phyloP scores from a whole-genome alignment of 1,140 invertebrate genomes.

The Reticulitermes speratus region DNA sequence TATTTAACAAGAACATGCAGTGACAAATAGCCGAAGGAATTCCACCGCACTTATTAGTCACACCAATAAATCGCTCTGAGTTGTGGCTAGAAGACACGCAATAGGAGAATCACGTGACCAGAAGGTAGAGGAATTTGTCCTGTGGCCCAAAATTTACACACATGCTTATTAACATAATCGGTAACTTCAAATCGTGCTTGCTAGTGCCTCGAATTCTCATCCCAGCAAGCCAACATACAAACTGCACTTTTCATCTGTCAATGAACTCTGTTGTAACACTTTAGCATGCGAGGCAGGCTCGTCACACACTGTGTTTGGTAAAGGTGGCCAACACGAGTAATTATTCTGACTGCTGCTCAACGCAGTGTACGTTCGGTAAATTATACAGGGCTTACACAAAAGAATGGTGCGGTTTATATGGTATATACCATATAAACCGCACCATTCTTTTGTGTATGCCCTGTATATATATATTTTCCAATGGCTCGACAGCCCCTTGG shows the following conservation, averaged over 20 bases:
- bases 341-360: background rate
- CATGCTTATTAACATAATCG: background rate
- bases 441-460: no score
- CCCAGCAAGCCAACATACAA: background rate
- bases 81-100: no score
- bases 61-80: no score
- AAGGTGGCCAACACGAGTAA: background rate
- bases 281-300: background rate
- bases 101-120: no score
- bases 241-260: background rate
- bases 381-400: no score
- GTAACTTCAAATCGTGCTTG: background rate
- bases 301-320: background rate
- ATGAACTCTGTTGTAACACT: background rate
- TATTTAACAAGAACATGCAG: no score
- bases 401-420: no score
- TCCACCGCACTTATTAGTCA: no score
- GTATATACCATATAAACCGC: no score
- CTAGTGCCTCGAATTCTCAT: background rate
- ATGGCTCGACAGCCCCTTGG: no score
- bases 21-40: no score
- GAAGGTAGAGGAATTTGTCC: background rate
- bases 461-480: no score
- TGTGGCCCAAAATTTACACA: background rate
- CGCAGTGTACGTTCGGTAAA: background rate